phyloP scores from a whole-genome alignment of 2,888 invertebrate species.

The Phyto melanocephala region DNA sequence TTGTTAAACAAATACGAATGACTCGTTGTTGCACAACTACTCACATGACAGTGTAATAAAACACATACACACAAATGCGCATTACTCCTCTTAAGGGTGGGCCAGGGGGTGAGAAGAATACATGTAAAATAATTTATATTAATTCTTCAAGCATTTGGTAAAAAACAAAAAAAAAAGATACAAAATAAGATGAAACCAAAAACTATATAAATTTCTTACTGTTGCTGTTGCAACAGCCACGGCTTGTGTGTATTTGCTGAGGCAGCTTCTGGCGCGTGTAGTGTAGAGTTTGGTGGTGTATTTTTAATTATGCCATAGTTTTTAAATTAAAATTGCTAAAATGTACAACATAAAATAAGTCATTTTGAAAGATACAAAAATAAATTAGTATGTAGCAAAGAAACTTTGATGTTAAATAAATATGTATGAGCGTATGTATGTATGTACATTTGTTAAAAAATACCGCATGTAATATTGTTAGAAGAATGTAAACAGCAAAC shows the following conservation, averaged over 20 bases:
- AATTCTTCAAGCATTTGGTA: conserved; percentile 18
- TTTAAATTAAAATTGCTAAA: conserved; percentile 20
- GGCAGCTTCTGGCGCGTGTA: conserved; percentile 36
- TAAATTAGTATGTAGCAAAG: neutral
- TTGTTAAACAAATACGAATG: conserved; percentile 30
- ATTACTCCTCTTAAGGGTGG: neutral
- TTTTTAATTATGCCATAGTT: conserved; percentile 59
- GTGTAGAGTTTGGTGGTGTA: neutral
- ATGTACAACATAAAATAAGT: conserved; percentile 27
- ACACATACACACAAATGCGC: neutral
- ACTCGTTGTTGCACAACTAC: neutral
- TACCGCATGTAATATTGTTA: too few species aligned
- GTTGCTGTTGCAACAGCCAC: neutral
- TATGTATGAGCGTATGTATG: conserved; percentile 28
- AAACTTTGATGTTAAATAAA: conserved; percentile 15
- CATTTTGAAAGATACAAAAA: conserved; percentile 34
- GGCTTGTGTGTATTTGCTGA: conserved; percentile 5
- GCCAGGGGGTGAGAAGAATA: neutral
- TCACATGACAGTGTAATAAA: conserved; percentile 40
- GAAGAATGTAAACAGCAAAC: conserved; percentile 32
- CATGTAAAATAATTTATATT: conserved; percentile 50
- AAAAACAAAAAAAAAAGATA: conserved; percentile 8
- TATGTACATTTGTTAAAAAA: conserved; percentile 28
- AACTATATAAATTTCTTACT: neutral
- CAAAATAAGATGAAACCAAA: neutral